phyloP scores from a whole-genome alignment of 1,140 invertebrate genomes.

The Bombus breviceps region DNA sequence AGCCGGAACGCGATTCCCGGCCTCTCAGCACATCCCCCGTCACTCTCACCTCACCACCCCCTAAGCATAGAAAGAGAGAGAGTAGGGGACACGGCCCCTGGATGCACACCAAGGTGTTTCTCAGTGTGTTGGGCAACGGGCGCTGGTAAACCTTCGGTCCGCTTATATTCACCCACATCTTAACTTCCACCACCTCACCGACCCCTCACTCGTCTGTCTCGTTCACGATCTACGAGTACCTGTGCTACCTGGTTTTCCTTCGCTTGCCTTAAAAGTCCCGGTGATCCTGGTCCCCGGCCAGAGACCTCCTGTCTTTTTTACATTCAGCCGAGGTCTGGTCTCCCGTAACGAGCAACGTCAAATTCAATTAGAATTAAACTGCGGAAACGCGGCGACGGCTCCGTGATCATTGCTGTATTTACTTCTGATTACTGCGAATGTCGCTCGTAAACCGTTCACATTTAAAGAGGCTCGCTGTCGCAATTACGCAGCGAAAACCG shows the following conservation, averaged over 20 bases:
- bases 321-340: background rate
- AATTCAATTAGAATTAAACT: conserved; percentile 43
- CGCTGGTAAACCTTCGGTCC: conserved; percentile 45
- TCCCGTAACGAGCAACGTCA: conserved; percentile 28
- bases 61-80: conserved; percentile 26
- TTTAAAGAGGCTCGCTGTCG: background rate
- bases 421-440: background rate
- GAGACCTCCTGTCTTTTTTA: conserved; percentile 36
- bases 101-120: conserved; percentile 67
- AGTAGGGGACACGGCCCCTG: conserved; percentile 65
- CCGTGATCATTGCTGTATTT: background rate
- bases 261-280: conserved; percentile 47
- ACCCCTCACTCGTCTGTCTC: background rate
- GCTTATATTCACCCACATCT: conserved; percentile 56
- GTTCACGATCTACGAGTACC: conserved; percentile 45
- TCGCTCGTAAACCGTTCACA: background rate
- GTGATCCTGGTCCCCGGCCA: conserved; percentile 49
- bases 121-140: conserved; percentile 64
- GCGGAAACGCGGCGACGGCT: background rate
- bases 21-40: conserved; percentile 70
- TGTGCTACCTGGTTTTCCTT: conserved; percentile 63
- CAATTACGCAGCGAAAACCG: background rate
- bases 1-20: conserved; percentile 71
- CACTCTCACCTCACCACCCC: conserved; percentile 60
- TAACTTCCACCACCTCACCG: conserved; percentile 31